Evolutionary conservation across 2,797 vertebrate genomes (phyloP), one percentile per base, ranked within the genome.

Genomic region (Lagothrix lagotricha): DNA sequence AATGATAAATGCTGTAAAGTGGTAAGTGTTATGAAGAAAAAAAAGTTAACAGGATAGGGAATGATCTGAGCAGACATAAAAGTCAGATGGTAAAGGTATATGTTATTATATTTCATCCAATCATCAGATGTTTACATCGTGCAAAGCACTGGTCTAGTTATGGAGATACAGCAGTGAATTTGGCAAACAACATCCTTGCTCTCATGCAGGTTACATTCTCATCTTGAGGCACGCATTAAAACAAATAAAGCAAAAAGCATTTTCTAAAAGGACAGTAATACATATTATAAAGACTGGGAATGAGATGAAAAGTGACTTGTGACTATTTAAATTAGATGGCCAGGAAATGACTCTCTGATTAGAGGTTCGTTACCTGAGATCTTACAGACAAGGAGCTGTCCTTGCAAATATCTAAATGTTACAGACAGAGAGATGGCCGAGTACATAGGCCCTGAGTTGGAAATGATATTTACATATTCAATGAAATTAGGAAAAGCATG

Each of bases 401-500:
- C 7, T 83, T 92, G 33, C 14, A 73, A 54, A 79, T 30, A 36
- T 58, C 15, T 87, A 70, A n/a, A 44, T 77, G 36, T 82, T 39
- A 48, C 13, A 90, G 57, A 2, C n/a, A 93, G 20, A 96, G 36
- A 61, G 15, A 81, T 75, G 73, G 20, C 19, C 20, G 39, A 81
- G 19, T 41, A 19, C 24, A 79, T 13, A 85, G 28, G 9, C 6
- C 39, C 30, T 72, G 24, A 76, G 24, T 54, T 94, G 17, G 14
- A 92, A 89, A 85, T 88, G 4, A 85, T 33, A 96, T 84, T 20
- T 95, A 30, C 75, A 48, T 81, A 91, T 58, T 89, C 17, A 64
- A 39, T 28, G 64, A 44, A 83, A 72, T 33, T 72, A 93, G 77
- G n/a, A 2, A 54, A 6, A 30, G 28, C 11, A 24, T 54, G 14